Evolutionary conservation across 2,113 vertebrate genomes (phyloP), one percentile per base, ranked within the genome.

Genomic region (Oceanites oceanicus): DNA sequence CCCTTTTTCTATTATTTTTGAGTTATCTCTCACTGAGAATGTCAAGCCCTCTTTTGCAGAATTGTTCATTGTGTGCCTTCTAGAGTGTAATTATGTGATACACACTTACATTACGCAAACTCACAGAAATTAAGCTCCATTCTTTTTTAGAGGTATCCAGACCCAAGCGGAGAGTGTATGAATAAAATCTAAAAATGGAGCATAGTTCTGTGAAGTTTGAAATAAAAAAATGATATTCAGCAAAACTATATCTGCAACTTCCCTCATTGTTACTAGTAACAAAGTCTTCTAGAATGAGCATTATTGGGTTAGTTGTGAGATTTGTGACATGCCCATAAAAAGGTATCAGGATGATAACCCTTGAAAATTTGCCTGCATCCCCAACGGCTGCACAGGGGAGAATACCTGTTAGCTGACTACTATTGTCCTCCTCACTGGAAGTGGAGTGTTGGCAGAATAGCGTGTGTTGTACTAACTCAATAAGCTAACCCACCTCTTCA

Each of bases 1-100:
- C 96, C 44, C 53, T 53, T 65, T 91, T 94, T 70, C 87, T 92
- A 22, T 94, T 95, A 88, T 91, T 95, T 94, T 66, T 90, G 36
- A 73, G 53, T 94, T 96, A 56, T 89, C 86, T 95, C 86, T 94
- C 65, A 6, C 26, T 52, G 52, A 74, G 90, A 47, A 59, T 40
- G 88, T 79, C 85, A 58, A 66, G 85, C 25, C 56, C 71, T 86
- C 77, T 87, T 59, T 30, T 94, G 70, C 65, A 55, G 73, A 74
- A 32, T 44, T 83, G 73, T 47, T 74, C 36, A 0, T 88, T 77
- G 56, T 86, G 73, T 94, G 59, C 86, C 61, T 90, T 91, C 65
- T 36, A 19, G 34, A 79, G 80, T 78, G 63, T 83, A 90, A 91
- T 96, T 91, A 50, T 20, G 68, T 68, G 71, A 62, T 90, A 4